phyloP scores from a whole-genome alignment of 2,888 invertebrate species.

The Cybosia mesomella region DNA sequence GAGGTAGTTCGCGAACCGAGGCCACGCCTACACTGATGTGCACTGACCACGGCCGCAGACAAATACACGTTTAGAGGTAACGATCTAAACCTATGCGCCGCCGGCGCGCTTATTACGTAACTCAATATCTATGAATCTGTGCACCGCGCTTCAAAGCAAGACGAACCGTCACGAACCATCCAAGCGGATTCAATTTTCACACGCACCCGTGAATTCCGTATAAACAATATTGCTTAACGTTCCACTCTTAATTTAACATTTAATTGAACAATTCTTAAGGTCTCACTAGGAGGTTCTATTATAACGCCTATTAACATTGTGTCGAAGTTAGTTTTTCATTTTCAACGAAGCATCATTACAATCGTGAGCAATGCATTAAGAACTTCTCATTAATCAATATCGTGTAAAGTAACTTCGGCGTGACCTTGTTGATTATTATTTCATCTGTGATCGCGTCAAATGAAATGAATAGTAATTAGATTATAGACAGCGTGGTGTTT shows the following conservation, averaged over 20 bases:
- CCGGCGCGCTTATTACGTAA: slow-evolving; percentile 47
- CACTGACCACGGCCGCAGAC: slow-evolving; percentile 60
- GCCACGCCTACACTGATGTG: slow-evolving; percentile 76
- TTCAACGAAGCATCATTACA: slow-evolving; percentile 58
- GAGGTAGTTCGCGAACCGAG: slow-evolving; percentile 62
- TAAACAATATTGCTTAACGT: slow-evolving; percentile 45
- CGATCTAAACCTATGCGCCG: slow-evolving; percentile 49
- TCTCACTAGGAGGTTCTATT: slow-evolving; percentile 38
- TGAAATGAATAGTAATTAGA: slow-evolving; percentile 57
- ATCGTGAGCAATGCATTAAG: slow-evolving; percentile 64
- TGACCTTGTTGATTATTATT: slow-evolving; percentile 65
- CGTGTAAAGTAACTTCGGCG: slow-evolving; percentile 63
- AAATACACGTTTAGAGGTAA: slow-evolving; percentile 49
- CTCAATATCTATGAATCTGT: slow-evolving; percentile 44
- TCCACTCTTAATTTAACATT: slow-evolving; percentile 35
- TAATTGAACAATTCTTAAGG: slow-evolving; percentile 45
- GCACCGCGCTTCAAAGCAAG: slow-evolving; percentile 39
- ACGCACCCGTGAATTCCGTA: slow-evolving; percentile 49
- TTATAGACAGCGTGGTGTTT: slow-evolving; percentile 46
- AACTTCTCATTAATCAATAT: slow-evolving; percentile 74
- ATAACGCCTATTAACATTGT: slow-evolving; percentile 56
- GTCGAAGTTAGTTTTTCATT: slow-evolving; percentile 65
- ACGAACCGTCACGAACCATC: slow-evolving; percentile 41
- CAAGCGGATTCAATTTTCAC: slow-evolving; percentile 58
- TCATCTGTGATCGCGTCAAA: slow-evolving; percentile 56